These are phyloP conservation scores for Brachypterus glaber DNA, from an alignment of 2,888 invertebrate species.

Conservation along the genomic window DNA sequence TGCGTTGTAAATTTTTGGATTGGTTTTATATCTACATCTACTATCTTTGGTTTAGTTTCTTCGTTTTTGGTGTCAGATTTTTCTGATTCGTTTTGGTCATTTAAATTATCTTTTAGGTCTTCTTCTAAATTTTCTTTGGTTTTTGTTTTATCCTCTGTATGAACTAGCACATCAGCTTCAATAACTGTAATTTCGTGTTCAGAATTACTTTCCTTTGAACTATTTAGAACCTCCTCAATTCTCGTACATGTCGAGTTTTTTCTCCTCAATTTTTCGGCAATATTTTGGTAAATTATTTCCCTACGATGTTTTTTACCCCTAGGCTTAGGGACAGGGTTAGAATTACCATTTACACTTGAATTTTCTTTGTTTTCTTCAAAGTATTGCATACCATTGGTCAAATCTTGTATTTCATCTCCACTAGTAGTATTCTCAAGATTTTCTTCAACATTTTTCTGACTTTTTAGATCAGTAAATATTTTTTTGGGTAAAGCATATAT, in stretches of 20 bases:
- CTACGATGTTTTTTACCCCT: slow-evolving; percentile 36
- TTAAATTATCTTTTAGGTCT: too few relatives aligned
- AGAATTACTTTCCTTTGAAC: slow-evolving; percentile 28
- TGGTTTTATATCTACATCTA: background rate
- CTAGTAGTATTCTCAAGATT: slow-evolving; percentile 23
- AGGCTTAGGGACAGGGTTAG: slow-evolving; percentile 45
- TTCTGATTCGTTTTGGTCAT: background rate
- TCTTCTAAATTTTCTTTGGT: background rate
- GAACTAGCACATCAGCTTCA: slow-evolving; percentile 31
- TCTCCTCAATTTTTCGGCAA: slow-evolving; percentile 20
- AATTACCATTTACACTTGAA: slow-evolving; percentile 23
- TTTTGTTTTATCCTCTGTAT: slow-evolving; percentile 10
- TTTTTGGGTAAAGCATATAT: slow-evolving; percentile 37
- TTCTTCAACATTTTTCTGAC: slow-evolving; percentile 5
- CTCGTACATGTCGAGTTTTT: too few relatives aligned
- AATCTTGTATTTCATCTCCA: slow-evolving; percentile 42
- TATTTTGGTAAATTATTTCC: slow-evolving; percentile 33
- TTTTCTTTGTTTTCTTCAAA: slow-evolving; percentile 45
- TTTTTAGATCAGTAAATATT: slow-evolving; percentile 23
- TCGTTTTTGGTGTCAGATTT: background rate
- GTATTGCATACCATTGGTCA: slow-evolving; percentile 58
- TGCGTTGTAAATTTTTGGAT: slow-evolving; percentile 18
- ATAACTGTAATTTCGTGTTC: slow-evolving; percentile 26
- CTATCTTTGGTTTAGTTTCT: background rate
- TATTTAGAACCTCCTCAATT: too few relatives aligned